Evolutionary conservation across 92 coral and sea anemone genomes (phyloP).

Genomic region (Paragorgia papillata): DNA sequence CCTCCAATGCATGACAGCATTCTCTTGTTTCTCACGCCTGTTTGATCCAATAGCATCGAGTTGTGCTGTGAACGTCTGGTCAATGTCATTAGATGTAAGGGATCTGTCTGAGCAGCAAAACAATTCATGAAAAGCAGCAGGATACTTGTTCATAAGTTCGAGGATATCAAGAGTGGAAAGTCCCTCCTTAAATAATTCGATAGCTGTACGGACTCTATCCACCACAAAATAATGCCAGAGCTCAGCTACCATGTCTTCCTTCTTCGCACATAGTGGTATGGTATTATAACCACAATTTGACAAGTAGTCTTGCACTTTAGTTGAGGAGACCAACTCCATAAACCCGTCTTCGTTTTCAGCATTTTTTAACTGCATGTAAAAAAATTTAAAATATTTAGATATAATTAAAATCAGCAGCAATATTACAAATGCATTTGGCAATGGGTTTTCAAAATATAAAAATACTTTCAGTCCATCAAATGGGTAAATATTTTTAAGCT

Average conservation of each 20-base stretch:
- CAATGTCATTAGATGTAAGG: conserved; percentile 1
- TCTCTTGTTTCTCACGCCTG: not conserved
- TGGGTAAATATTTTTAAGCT: too few relatives aligned
- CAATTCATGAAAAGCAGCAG: not conserved
- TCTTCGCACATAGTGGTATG: conserved; percentile 9
- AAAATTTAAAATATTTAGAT: not conserved
- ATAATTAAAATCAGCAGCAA: too few relatives aligned
- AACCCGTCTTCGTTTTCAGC: not conserved
- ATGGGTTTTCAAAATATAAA: too few relatives aligned
- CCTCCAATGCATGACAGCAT: conserved; percentile 12
- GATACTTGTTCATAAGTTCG: not conserved
- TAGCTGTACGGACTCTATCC: conserved; percentile 15
- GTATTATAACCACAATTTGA: conserved; percentile 2
- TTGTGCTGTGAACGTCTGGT: conserved; percentile 8
- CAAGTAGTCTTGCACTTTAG: not conserved
- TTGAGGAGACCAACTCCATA: not conserved
- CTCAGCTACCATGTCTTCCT: conserved; percentile 1
- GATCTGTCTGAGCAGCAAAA: not conserved
- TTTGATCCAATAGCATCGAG: not conserved
- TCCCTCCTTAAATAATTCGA: conserved; percentile 18
- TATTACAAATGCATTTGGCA: too few relatives aligned
- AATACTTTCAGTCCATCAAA: too few relatives aligned
- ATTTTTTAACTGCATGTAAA: conserved; percentile 7
- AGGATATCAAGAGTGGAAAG: conserved; percentile 13
- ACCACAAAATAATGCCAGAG: conserved; percentile 9